Base-by-base conservation (phyloP, 2,113 vertebrate genomes). In the Pseudolaguvia tuberculata region DNA sequence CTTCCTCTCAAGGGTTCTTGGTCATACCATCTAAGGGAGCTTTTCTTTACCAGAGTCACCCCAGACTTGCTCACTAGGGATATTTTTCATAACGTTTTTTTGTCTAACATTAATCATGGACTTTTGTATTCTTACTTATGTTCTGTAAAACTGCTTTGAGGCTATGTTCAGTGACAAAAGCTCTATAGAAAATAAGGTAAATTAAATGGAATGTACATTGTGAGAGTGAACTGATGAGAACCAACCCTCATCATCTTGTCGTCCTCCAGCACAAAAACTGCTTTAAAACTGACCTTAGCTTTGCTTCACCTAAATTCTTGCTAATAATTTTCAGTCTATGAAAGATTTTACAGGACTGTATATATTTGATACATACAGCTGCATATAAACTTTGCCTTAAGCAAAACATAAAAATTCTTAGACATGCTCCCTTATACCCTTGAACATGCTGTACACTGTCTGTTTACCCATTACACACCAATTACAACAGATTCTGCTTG, bases 391-490 rank as follows among this genome's bases (percentile, higher is more conserved):
- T 72, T 58, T 31, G 69, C 47, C 53, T 72, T 29, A 76, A 61
- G 47, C 3, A 11, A 42, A 56, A 23, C 23, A n/a, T 52, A 67
- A 31, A 45, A 53, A 67, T 76, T 61, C 42, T 20, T 18, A 42
- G 51, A n/a, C 42, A 42, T 55, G 21, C n/a, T 66, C 61, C 27
- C 53, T 58, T 56, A 45, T 10, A 31, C 48, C 27, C 42, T 29
- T 9, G 62, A 78, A 29, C 76, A 52, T 47, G 67, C 58, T 59
- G 75, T 66, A 72, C 29, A 56, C 80, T 82, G 55, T 80, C 79
- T 72, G 52, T 73, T 84, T 86, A 88, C 84, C 83, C 58, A 72
- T 59, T 13, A 78, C 75, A 75, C 82, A 87, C 86, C 86, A 89
- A 89, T 89, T 88, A 87, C 80, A 86, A 86, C 45, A 79, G 63